Evolutionary conservation across 2,797 vertebrate species (phyloP).

Genomic region (Enteromius radiatus): DNA sequence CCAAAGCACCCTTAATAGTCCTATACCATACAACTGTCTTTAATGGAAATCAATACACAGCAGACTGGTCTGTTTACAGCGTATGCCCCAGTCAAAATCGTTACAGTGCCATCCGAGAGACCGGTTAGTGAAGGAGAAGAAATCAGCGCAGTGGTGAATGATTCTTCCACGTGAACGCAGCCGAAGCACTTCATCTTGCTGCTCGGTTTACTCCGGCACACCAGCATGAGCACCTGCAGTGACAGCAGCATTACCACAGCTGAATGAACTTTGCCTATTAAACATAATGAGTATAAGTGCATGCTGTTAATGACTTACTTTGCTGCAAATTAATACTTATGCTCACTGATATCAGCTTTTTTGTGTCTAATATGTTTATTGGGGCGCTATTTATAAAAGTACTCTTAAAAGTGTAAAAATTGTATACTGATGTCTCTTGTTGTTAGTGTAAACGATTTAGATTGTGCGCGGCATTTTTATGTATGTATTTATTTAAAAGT

Average conservation of each 20-base stretch:
- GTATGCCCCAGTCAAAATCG: neutral
- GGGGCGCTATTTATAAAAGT: neutral
- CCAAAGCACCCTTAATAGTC: slow-evolving; percentile 59
- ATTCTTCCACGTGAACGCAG: slow-evolving; percentile 21
- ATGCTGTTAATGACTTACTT: slow-evolving; percentile 22
- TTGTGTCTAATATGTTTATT: slow-evolving; percentile 1
- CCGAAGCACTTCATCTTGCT: neutral
- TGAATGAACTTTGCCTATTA: slow-evolving; percentile 43
- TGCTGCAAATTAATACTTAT: slow-evolving; percentile 2
- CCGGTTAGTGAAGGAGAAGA: slow-evolving; percentile 12
- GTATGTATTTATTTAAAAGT: neutral
- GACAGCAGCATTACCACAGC: slow-evolving; percentile 15
- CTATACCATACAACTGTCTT: slow-evolving; percentile 47
- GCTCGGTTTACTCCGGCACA: slow-evolving; percentile 19
- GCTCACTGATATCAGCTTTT: neutral
- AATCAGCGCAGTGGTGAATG: slow-evolving; percentile 1
- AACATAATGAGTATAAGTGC: slow-evolving; percentile 29
- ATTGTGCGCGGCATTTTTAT: neutral
- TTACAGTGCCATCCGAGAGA: neutral
- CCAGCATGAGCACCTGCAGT: slow-evolving; percentile 21
- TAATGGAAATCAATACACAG: slow-evolving; percentile 63
- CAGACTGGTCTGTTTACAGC: neutral
- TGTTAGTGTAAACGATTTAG: neutral
- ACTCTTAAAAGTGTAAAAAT: neutral
- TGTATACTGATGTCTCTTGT: neutral